Conservation (phyloP, 1,140 invertebrate species). For the Nebria ingens region DNA sequence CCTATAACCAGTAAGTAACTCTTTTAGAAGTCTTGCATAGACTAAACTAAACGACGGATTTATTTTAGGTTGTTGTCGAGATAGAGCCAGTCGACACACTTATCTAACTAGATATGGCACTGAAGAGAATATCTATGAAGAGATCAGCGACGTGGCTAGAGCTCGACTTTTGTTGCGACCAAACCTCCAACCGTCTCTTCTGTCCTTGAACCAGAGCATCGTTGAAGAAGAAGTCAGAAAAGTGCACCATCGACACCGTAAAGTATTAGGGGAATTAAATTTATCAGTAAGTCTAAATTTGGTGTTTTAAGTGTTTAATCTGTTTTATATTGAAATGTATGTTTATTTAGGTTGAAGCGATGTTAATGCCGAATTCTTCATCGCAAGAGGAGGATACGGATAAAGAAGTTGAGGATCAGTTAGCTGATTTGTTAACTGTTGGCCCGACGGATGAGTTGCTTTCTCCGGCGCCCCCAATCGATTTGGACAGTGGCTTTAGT, state of each 20-base stretch:
- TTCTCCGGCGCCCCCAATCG: conserved; percentile 51
- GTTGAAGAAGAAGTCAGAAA: conserved; percentile 70
- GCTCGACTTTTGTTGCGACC: conserved; percentile 21
- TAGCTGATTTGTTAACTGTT: conserved; percentile 55
- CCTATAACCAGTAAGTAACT: conserved; percentile 31
- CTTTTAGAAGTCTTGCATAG: conserved; percentile 9
- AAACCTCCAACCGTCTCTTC: conserved; percentile 39
- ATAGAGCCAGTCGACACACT: conserved; percentile 43
- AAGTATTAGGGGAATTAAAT: conserved; percentile 75
- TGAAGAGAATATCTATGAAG: conserved; percentile 81
- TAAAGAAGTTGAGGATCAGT: conserved; percentile 42
- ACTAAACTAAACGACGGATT: conserved; percentile 43
- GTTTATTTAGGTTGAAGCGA: conserved; percentile 51
- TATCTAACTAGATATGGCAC: conserved; percentile 69
- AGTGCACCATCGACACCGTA: conserved; percentile 64
- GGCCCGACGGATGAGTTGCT: conserved; percentile 61
- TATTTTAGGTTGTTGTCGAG: conserved; percentile 45
- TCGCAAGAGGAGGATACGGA: conserved; percentile 34
- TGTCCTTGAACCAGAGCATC: conserved; percentile 51
- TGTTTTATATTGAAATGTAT: background rate
- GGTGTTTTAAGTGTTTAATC: background rate
- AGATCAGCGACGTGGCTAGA: conserved; percentile 56
- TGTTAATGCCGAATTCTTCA: conserved; percentile 61
- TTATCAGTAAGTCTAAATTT: conserved; percentile 43
- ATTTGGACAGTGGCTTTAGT: conserved; percentile 70